These are phyloP conservation scores for Andinoacara biseriatus DNA, from an alignment of 2,113 vertebrate species.

Conservation along the genomic window DNA sequence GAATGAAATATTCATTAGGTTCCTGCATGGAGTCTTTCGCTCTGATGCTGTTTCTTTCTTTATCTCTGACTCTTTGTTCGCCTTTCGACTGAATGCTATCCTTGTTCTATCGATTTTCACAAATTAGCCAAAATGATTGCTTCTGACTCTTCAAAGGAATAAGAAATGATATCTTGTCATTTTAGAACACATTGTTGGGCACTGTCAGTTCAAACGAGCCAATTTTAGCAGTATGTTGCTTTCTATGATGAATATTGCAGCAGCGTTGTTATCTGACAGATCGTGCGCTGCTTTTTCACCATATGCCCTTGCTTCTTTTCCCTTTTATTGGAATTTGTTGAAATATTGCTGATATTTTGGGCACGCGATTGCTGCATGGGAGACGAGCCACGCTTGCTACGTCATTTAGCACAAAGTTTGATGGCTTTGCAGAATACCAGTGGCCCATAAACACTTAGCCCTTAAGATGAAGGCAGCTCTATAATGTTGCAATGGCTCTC, in stretches of 20 bases:
- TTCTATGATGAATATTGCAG: slow-evolving; percentile 58
- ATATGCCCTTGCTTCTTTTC: not conserved
- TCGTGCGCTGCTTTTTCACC: slow-evolving; percentile 15
- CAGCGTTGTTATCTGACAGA: slow-evolving; percentile 33
- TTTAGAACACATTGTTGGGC: slow-evolving; percentile 9
- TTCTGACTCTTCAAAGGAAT: slow-evolving; percentile 35
- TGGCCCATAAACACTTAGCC: not conserved
- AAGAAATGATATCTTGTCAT: slow-evolving; percentile 17
- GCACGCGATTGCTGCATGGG: not conserved
- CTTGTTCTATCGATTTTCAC: slow-evolving; percentile 2
- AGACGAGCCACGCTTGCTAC: not conserved
- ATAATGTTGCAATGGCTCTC: slow-evolving; percentile 11
- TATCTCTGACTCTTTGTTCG: not conserved
- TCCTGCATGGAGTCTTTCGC: not conserved
- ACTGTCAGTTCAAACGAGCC: slow-evolving; percentile 32
- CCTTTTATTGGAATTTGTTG: slow-evolving; percentile 5
- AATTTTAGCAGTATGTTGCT: slow-evolving; percentile 23
- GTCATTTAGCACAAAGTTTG: slow-evolving; percentile 13
- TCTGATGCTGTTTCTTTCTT: slow-evolving; percentile 8
- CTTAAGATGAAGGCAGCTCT: slow-evolving; percentile 13
- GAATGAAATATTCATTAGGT: slow-evolving; percentile 69
- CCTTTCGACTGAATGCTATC: not conserved
- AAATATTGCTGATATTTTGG: slow-evolving; percentile 22
- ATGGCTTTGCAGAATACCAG: slow-evolving; percentile 19
- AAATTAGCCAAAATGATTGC: slow-evolving; percentile 40